Evolutionary conservation across 2,888 invertebrate species (phyloP).

Genomic region (Sarcophaga carnaria): DNA sequence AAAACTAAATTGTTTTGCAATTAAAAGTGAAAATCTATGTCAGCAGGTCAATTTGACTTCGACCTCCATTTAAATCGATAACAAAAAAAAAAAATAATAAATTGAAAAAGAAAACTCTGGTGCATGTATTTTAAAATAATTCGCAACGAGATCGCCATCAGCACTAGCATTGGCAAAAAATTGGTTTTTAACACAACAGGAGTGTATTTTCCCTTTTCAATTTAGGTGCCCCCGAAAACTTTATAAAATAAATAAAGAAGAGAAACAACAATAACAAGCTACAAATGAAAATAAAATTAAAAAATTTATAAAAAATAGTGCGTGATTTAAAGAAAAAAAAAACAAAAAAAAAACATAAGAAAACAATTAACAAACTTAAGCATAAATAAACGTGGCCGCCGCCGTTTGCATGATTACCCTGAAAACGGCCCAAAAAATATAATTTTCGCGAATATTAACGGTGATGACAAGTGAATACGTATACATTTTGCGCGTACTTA

Average conservation of each 20-base stretch:
- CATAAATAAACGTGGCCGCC: not conserved
- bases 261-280: not conserved
- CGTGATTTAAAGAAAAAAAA: constrained; percentile 6
- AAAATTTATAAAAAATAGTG: constrained; percentile 13
- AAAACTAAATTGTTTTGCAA: not conserved
- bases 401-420: not conserved
- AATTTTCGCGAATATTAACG: constrained; percentile 35
- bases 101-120: not conserved
- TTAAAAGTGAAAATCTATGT: constrained; percentile 19
- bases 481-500: constrained; percentile 9
- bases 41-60: constrained; percentile 24
- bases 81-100: not conserved
- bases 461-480: constrained; percentile 34
- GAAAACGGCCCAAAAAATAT: constrained; percentile 10
- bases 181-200: constrained; percentile 18
- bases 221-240: not conserved
- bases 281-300: not conserved
- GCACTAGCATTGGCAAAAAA: not conserved
- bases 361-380: not conserved
- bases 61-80: constrained; percentile 5
- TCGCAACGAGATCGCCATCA: not conserved
- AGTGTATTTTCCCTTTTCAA: not conserved
- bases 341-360: not conserved
- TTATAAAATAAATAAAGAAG: constrained; percentile 12
- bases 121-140: constrained; percentile 41